Evolutionary conservation across 2,797 vertebrate genomes (phyloP), one percentile per base, ranked within the genome.

Genomic region (Halcyon chelicuti): DNA sequence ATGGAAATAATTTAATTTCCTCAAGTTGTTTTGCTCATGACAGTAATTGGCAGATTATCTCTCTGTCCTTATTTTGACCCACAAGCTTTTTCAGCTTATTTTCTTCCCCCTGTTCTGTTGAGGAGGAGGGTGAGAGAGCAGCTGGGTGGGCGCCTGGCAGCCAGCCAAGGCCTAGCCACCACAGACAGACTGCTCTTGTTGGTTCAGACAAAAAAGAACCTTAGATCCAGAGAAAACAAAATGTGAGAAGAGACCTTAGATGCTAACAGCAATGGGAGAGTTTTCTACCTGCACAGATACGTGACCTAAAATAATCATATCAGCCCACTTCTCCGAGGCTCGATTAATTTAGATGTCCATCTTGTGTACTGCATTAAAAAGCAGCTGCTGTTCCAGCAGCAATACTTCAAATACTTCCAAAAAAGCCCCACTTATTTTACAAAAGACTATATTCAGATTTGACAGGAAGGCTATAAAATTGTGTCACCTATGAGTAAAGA

Each of bases 101-200:
- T 61, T 76, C 31, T 52, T 21, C 21, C 15, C 15, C 13, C 28
- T 4, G 14, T 37, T 86, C 9, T 57, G 55, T 20, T 52, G 60
- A 73, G 51, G n/a, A 63, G 52, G 26, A 63, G 8, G 18, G 14
- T 52, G 67, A 82, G 52, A 49, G 79, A 47, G 44, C 58, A 61
- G 58, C 6, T 1, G 58, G 44, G n/a, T 47, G 44, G 71, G 25
- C 0, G 0, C 31, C 9, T 7, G 52, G 84, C 55, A 31, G 60
- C 60, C 8, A 9, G 37, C 73, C 70, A 68, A 54, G 21, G 31
- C 20, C 25, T 5, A 20, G 35, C 33, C 17, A 49, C 37, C 67
- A 21, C 37, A 58, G 22, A 42, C 28, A 57, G 21, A 20, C 23
- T 40, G 58, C 10, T 7, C 13, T 19, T 49, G 33, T 61, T 37